phyloP scores from a whole-genome alignment of 2,888 invertebrate genomes.

The Molanna angustata region DNA sequence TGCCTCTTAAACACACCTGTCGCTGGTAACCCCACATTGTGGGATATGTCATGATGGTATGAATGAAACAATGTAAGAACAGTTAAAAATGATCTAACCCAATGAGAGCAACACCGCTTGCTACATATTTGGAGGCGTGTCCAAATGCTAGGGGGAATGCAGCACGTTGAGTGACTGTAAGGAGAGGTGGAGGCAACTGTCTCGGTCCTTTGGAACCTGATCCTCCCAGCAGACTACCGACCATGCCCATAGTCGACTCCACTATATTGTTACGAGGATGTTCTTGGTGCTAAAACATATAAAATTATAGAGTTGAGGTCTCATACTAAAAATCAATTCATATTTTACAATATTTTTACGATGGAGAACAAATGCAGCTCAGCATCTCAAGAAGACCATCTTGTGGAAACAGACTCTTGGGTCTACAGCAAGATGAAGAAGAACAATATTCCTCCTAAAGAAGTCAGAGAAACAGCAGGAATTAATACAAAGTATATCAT shows the following conservation, averaged over 20 bases:
- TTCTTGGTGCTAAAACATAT: constrained; percentile 56
- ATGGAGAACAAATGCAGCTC: too few relatives aligned
- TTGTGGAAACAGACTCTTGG: too few relatives aligned
- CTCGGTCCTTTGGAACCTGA: constrained; percentile 35
- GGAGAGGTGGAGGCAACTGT: constrained; percentile 52
- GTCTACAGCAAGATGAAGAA: too few relatives aligned
- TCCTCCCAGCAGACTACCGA: constrained; percentile 37
- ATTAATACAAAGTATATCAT: too few relatives aligned
- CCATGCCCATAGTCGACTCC: constrained; percentile 54
- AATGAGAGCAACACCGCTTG: constrained; percentile 77
- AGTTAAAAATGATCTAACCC: constrained; percentile 66
- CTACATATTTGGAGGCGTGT: constrained; percentile 83
- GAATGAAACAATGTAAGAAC: too few relatives aligned
- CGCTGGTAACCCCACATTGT: not conserved
- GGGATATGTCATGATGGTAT: not conserved
- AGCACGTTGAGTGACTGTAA: constrained; percentile 68
- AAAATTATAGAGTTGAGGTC: not conserved
- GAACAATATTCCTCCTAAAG: too few relatives aligned
- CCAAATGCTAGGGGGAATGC: constrained; percentile 91
- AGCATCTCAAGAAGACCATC: too few relatives aligned
- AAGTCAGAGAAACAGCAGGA: too few relatives aligned
- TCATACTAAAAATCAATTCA: too few relatives aligned
- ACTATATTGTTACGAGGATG: constrained; percentile 55
- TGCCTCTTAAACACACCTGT: too few relatives aligned
- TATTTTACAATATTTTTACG: too few relatives aligned